Conservation (phyloP, 2,113 vertebrate genomes). For the Emydura subglobosa region DNA sequence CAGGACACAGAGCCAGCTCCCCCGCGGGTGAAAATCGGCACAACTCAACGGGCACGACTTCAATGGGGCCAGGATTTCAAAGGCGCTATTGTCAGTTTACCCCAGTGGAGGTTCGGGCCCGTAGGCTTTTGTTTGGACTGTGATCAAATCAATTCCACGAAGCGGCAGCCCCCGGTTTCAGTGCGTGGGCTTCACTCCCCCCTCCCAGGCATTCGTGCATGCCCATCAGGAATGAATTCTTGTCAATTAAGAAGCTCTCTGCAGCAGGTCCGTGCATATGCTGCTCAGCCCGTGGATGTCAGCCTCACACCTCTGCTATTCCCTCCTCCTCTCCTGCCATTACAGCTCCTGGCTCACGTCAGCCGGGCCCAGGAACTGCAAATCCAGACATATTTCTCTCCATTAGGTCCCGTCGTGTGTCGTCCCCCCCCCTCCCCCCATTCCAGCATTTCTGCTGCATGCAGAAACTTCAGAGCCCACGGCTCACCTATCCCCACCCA, state of each 20-base stretch:
- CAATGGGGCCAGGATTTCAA: background rate
- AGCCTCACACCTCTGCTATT: background rate
- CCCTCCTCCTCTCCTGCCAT: background rate
- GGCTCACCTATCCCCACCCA: no score
- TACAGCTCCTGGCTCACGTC: background rate
- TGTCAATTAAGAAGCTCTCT: background rate
- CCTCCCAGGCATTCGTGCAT: background rate
- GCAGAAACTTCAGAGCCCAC: background rate
- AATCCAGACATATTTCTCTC: background rate
- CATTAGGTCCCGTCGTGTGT: background rate
- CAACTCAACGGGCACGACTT: background rate
- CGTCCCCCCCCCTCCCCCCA: background rate
- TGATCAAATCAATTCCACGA: background rate
- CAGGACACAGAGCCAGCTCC: background rate
- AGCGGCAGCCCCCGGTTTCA: background rate
- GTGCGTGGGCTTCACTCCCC: background rate
- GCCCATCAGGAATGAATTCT: background rate
- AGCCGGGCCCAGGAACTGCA: no score
- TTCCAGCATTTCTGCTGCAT: background rate
- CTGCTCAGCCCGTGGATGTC: no score
- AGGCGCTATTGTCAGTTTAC: background rate
- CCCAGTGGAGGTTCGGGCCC: background rate
- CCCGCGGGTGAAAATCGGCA: background rate
- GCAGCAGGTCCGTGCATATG: background rate
- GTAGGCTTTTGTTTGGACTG: background rate